Evolutionary conservation across 1,140 invertebrate genomes (phyloP).

Genomic region (Pteromalus puparum): DNA sequence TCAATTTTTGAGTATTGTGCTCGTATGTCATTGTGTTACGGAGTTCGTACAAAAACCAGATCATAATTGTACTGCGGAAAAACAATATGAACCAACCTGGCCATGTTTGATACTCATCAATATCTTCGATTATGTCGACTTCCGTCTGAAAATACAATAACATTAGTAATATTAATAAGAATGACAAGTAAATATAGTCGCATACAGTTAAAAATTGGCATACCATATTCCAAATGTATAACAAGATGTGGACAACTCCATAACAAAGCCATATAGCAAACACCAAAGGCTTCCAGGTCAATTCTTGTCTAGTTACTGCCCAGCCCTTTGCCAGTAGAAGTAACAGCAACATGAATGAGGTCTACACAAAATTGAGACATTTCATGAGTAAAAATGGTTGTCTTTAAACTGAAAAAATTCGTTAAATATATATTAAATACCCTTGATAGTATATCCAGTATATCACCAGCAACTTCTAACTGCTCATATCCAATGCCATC

Average conservation of each 20-base stretch:
- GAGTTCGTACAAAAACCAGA: constrained; percentile 96
- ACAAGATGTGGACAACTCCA: constrained; percentile 90
- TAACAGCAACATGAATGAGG: constrained; percentile 95
- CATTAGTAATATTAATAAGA: not conserved
- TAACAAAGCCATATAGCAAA: constrained; percentile 95
- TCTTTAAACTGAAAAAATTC: not conserved
- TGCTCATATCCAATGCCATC: constrained; percentile 91
- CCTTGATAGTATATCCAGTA: constrained; percentile 92
- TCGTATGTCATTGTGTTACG: constrained; percentile 94
- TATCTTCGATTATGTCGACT: constrained; percentile 96
- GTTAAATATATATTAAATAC: constrained; percentile 75
- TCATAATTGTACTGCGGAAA: constrained; percentile 91
- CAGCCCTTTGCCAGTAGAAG: constrained; percentile 96
- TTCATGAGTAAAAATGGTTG: not conserved
- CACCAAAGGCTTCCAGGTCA: constrained; percentile 89
- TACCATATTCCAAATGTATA: constrained; percentile 98
- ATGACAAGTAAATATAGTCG: not conserved
- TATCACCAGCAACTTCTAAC: constrained; percentile 90
- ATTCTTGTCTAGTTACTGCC: constrained; percentile 93
- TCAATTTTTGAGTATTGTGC: constrained; percentile 91
- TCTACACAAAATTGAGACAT: constrained; percentile 78
- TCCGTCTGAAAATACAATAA: constrained; percentile 85
- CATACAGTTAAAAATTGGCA: constrained; percentile 63
- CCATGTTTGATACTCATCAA: constrained; percentile 98
- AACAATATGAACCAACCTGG: constrained; percentile 95